Percentiles rank a stretch among this genome's conserved stretches.
These are phyloP conservation scores for Odontocolon sp. DNA, from an alignment of 2,888 invertebrate species.

Conservation along the genomic window DNA sequence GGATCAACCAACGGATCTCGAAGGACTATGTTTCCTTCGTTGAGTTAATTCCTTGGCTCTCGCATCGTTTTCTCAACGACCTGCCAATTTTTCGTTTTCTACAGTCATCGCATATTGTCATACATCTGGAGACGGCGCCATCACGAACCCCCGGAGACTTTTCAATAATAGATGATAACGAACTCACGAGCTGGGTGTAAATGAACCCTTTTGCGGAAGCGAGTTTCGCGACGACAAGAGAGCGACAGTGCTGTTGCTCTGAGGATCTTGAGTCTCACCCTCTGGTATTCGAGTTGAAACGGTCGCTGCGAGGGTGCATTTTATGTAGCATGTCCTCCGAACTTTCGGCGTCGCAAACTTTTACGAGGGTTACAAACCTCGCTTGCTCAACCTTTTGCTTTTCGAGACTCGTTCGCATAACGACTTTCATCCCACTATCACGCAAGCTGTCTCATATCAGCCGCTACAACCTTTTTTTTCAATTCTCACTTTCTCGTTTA, in stretches of 20 bases:
- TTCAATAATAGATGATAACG: slow-evolving; percentile 66
- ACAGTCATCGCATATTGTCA: neutral
- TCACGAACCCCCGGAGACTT: slow-evolving; percentile 53
- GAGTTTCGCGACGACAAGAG: slow-evolving; percentile 40
- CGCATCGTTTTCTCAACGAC: neutral
- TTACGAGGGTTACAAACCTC: slow-evolving; percentile 28
- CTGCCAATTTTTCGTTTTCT: neutral
- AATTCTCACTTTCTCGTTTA: slow-evolving; percentile 1
- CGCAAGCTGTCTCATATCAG: slow-evolving; percentile 37
- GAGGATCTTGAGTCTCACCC: neutral
- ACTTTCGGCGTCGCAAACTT: slow-evolving; percentile 32
- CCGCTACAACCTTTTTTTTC: slow-evolving; percentile 29
- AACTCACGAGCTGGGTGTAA: slow-evolving; percentile 50
- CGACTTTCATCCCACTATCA: slow-evolving; percentile 40
- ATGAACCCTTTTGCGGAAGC: slow-evolving; percentile 51
- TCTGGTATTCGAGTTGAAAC: slow-evolving; percentile 14
- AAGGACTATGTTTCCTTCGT: too few species aligned
- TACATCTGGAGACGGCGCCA: slow-evolving; percentile 12
- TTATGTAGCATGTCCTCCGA: slow-evolving; percentile 4
- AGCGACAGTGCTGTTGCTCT: slow-evolving; percentile 6
- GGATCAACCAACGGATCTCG: too few species aligned
- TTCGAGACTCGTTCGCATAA: slow-evolving; percentile 24
- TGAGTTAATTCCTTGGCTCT: neutral
- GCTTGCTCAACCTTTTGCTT: neutral
- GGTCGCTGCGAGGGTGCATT: slow-evolving; percentile 6